Evolutionary conservation across 2,113 vertebrate genomes (phyloP).

Genomic region (Puntigrus tetrazona): DNA sequence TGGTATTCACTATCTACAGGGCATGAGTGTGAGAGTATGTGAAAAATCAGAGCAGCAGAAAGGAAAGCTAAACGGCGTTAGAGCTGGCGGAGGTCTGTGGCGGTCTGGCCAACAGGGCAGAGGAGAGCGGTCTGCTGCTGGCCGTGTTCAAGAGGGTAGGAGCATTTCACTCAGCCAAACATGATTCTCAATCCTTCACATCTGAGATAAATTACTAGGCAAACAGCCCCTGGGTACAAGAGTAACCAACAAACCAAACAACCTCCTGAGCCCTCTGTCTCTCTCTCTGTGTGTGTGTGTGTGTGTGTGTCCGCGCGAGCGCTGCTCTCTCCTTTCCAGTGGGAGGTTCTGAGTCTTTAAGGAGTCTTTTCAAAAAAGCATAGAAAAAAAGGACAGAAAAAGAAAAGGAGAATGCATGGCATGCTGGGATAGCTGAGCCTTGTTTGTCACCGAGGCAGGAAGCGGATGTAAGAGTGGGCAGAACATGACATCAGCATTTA

Average conservation of each 20-base stretch:
- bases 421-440: slow-evolving; percentile 76
- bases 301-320: background rate
- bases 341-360: slow-evolving; percentile 65
- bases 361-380: slow-evolving; percentile 73
- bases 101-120: background rate
- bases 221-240: slow-evolving; percentile 78
- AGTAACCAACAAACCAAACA: slow-evolving; percentile 78
- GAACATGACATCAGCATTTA: slow-evolving; percentile 72
- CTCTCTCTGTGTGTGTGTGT: background rate
- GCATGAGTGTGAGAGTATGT: background rate
- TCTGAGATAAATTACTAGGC: slow-evolving; percentile 81
- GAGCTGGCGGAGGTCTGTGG: background rate
- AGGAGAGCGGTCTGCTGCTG: background rate
- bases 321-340: slow-evolving; percentile 67
- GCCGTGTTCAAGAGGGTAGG: slow-evolving; percentile 45
- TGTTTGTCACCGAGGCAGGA: slow-evolving; percentile 81
- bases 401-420: slow-evolving; percentile 69
- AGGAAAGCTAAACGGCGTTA: background rate
- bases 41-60: background rate
- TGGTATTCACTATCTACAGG: background rate
- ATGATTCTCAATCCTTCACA: slow-evolving; percentile 80
- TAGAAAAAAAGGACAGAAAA: slow-evolving; percentile 64
- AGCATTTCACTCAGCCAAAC: slow-evolving; percentile 80
- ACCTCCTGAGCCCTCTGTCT: slow-evolving; percentile 55
- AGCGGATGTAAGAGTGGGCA: slow-evolving; percentile 75